These are phyloP conservation scores for Leptestheria dahalacensis DNA, from an alignment of 1,140 invertebrate species.

Conservation along the genomic window DNA sequence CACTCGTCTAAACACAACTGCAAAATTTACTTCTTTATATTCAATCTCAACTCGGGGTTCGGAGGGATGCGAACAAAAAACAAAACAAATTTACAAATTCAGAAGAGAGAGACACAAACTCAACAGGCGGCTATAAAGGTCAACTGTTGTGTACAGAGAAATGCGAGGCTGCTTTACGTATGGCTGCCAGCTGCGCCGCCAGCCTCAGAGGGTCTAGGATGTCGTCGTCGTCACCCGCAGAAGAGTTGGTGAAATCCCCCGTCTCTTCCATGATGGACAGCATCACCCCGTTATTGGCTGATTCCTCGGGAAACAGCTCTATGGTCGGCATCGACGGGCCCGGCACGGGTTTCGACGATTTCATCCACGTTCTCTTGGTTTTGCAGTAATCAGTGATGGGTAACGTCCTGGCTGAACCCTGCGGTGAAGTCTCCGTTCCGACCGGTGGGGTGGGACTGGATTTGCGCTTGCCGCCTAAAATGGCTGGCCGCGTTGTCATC, in stretches of 20 bases:
- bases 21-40: no score
- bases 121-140: no score
- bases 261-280: constrained; percentile 8
- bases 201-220: neutral
- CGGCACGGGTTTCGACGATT: neutral
- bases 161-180: constrained; percentile 8
- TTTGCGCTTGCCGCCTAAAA: neutral
- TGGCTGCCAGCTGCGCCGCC: constrained; percentile 3
- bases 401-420: constrained; percentile 1
- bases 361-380: neutral
- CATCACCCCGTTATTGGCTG: neutral
- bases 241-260: neutral
- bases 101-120: no score
- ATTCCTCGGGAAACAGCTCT: neutral
- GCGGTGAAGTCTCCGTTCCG: neutral
- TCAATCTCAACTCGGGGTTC: no score
- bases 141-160: neutral
- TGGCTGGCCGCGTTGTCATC: neutral
- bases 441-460: neutral
- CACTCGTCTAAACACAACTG: no score
- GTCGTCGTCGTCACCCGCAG: constrained; percentile 3
- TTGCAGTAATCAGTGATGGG: neutral
- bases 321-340: neutral
- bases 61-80: no score
- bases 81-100: no score